These are phyloP conservation scores for Diglossa cyanea DNA, from an alignment of 2,797 vertebrate genomes.

Conservation along the genomic window DNA sequence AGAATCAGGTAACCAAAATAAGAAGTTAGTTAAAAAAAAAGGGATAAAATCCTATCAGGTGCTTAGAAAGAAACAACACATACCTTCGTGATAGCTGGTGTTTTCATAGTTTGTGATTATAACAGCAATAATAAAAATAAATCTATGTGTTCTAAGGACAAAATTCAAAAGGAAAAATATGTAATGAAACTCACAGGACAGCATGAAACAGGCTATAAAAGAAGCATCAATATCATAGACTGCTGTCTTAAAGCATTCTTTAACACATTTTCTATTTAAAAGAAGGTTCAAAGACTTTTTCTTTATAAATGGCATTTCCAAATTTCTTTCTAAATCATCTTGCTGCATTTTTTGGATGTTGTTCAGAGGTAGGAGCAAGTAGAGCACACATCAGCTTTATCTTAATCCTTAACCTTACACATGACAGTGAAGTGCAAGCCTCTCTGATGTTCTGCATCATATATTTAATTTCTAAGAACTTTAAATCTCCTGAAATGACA, in stretches of 20 bases:
- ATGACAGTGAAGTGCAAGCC: constrained; percentile 67
- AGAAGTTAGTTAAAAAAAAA: background rate
- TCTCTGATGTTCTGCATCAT: constrained; percentile 70
- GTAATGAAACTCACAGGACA: background rate
- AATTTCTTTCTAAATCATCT: constrained; percentile 30
- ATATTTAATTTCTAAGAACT: constrained; percentile 75
- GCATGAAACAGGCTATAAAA: background rate
- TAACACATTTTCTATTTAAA: background rate
- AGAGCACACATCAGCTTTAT: constrained; percentile 54
- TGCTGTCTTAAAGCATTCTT: background rate
- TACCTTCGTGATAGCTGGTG: background rate
- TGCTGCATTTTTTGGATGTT: constrained; percentile 34
- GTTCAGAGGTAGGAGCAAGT: constrained; percentile 41
- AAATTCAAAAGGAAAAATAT: background rate
- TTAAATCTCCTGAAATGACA: constrained; percentile 78
- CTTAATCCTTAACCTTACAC: constrained; percentile 66
- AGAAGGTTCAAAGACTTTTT: constrained; percentile 25
- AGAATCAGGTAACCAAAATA: background rate
- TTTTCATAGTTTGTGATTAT: background rate
- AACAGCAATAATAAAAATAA: background rate
- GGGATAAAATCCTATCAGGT: background rate
- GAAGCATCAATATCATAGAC: background rate
- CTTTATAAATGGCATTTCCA: background rate
- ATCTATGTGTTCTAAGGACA: background rate
- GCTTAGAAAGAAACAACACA: background rate